Evolutionary conservation across 2,113 vertebrate genomes (phyloP).

Genomic region (Phaethornis superciliosus): DNA sequence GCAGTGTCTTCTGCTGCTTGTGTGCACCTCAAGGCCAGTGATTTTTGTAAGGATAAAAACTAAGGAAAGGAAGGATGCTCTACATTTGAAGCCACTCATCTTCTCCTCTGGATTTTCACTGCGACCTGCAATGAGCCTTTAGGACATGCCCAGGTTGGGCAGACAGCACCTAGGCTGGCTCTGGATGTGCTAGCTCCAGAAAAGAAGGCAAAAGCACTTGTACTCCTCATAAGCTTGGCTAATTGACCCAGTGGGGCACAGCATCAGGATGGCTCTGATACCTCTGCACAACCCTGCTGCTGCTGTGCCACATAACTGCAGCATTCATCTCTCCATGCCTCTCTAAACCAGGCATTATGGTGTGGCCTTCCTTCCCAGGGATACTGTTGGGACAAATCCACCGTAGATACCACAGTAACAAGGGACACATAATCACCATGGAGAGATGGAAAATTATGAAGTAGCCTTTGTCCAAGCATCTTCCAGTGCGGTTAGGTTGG

Average conservation of each 20-base stretch:
- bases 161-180: not conserved
- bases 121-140: not conserved
- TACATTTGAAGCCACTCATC: not conserved
- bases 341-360: not conserved
- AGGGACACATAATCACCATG: not conserved
- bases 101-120: not conserved
- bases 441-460: conserved; percentile 39
- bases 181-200: not conserved
- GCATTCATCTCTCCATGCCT: not conserved
- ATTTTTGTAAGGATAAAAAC: not conserved
- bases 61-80: not conserved
- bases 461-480: conserved; percentile 43
- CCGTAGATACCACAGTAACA: not conserved
- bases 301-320: not conserved
- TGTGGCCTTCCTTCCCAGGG: not conserved
- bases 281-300: not conserved
- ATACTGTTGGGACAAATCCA: not conserved
- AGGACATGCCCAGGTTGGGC: not conserved
- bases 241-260: not conserved
- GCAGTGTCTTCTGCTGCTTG: not conserved
- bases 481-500: conserved; percentile 31
- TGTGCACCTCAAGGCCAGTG: not conserved
- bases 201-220: not conserved
- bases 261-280: not conserved
- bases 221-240: not conserved